Evolutionary conservation across 2,797 vertebrate genomes (phyloP).

Genomic region (Xiphorhynchus erythropygius): DNA sequence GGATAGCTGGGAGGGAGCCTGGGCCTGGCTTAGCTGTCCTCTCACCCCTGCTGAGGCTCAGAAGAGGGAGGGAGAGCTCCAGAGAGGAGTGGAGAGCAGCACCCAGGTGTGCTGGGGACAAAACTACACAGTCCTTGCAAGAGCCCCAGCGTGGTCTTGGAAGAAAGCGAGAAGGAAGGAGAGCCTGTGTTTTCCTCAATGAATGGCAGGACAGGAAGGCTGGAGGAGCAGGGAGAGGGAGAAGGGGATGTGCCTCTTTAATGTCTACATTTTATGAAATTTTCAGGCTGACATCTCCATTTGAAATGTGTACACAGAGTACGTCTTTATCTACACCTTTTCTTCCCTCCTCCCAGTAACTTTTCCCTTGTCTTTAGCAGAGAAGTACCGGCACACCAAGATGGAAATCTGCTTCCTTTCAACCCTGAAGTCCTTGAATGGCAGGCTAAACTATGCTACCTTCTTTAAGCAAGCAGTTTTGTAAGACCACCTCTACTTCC

Average conservation of each 20-base stretch:
- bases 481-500: not conserved
- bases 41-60: not conserved
- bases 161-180: not conserved
- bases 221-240: not conserved
- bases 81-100: not conserved
- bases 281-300: not conserved
- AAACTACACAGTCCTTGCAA: not conserved
- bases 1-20: not conserved
- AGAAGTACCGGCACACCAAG: not conserved
- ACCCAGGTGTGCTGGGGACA: not conserved
- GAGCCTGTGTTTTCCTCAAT: not conserved
- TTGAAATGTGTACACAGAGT: not conserved
- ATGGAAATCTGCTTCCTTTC: constrained; percentile 9
- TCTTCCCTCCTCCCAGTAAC: not conserved
- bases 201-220: not conserved
- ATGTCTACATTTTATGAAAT: not conserved
- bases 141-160: not conserved
- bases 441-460: not conserved
- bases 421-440: not conserved
- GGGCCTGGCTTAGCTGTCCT: not conserved
- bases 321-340: not conserved
- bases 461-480: not conserved
- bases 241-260: not conserved
- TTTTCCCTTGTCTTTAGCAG: not conserved
- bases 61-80: not conserved